Percentiles rank a stretch among this genome's conserved stretches.
Conservation (phyloP, 1,140 invertebrate genomes). For the Zaprionus inermis region DNA sequence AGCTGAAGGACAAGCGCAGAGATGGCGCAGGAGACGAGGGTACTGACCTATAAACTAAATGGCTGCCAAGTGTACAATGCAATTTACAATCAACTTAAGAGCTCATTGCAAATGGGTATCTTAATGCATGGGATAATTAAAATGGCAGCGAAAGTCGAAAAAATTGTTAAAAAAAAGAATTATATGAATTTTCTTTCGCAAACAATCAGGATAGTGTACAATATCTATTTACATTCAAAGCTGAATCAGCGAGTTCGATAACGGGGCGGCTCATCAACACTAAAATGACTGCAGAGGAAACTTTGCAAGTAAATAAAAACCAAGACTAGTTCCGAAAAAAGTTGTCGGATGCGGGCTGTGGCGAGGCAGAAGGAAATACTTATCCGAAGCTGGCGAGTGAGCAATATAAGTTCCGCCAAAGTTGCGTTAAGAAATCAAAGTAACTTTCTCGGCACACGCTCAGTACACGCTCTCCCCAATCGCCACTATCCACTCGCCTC, state of each 20-base stretch:
- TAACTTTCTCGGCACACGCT: constrained; percentile 61
- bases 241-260: constrained; percentile 48
- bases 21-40: constrained; percentile 3
- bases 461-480: not conserved
- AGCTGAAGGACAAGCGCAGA: constrained; percentile 1
- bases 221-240: constrained; percentile 53
- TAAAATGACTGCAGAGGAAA: constrained; percentile 24
- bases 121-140: constrained; percentile 61
- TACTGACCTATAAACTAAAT: constrained; percentile 43
- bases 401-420: constrained; percentile 70
- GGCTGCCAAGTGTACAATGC: constrained; percentile 41
- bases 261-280: constrained; percentile 35
- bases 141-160: constrained; percentile 27
- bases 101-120: constrained; percentile 37
- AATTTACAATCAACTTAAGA: constrained; percentile 47
- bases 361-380: constrained; percentile 20
- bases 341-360: not conserved
- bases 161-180: not conserved
- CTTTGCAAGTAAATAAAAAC: constrained; percentile 33
- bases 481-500: not conserved
- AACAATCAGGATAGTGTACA: constrained; percentile 7
- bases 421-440: constrained; percentile 78
- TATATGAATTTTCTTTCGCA: not conserved
- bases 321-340: not conserved
- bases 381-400: constrained; percentile 62